Base-by-base conservation (phyloP, 1,140 invertebrate genomes). In the Kradibia gibbosae region DNA sequence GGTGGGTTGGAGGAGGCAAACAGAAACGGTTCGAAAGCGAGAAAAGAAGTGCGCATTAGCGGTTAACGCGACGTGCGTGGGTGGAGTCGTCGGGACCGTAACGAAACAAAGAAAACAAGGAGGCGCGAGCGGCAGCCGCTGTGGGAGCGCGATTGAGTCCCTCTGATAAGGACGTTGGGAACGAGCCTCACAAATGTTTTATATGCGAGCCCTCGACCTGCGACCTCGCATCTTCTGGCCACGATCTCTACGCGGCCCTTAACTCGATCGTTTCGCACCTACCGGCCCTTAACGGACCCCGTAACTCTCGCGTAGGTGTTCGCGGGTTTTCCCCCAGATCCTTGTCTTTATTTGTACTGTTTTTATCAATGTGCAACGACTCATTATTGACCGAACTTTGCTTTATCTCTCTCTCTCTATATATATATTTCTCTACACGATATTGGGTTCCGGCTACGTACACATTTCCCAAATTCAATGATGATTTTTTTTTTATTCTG, bases 11-110 rank as follows among this genome's bases (percentile, higher is more conserved):
- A 53, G 45, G 25, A 0, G 25, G 22, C 8, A 53, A 15, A 31
- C 10, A 10, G 42, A n/a, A 34, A 39, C 48, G 62, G 50, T 28
- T n/a, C 65, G 77, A 79, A 71, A 79, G 77, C 74, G 80, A 76
- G 74, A 81, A 81, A 81, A 81, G 80, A 81, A 81, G 20, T 73
- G 73, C 42, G 42, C 73, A 81, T 76, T 75, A 81, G 72, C 45
- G 48, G 80, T 34, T 76, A 72, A 80, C 55, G 75, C 74, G 75
- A 82, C 80, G 74, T 57, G 80, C 50, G 80, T 82, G 75, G 80
- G 80, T 82, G 80, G 75, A 75, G 74, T 28, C 39, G 72, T 3
- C 28, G 31, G 8, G 45, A 31, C 34, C 34, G 36, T 70, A 36
- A 50, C 62, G 65, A 76, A 81, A 81, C 70, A 81, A 77, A 77